Evolutionary conservation across 2,113 vertebrate genomes (phyloP).

Genomic region (Lepisosteus osseus): DNA sequence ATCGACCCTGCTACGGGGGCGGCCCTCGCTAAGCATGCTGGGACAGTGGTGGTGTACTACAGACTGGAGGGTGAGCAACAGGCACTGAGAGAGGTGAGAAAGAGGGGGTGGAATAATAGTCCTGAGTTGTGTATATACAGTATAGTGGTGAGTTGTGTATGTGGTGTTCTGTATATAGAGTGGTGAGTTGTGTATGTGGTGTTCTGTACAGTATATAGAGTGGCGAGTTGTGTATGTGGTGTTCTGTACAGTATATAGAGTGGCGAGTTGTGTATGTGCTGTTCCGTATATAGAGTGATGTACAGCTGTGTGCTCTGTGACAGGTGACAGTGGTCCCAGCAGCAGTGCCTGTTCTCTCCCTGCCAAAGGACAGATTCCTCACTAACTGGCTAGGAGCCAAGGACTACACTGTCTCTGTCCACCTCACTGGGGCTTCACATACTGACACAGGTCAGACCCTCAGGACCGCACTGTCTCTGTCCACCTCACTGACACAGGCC

Average conservation of each 20-base stretch:
- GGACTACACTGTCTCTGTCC: slow-evolving; percentile 16
- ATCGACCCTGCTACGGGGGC: slow-evolving; percentile 50
- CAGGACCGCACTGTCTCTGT: too few species aligned
- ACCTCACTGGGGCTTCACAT: neutral
- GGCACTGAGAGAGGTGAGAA: slow-evolving; percentile 52
- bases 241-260: too few species aligned
- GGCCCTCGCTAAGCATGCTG: slow-evolving; percentile 48
- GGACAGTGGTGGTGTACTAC: slow-evolving; percentile 54
- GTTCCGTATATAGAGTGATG: neutral
- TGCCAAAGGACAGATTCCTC: slow-evolving; percentile 14
- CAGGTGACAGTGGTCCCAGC: slow-evolving; percentile 20
- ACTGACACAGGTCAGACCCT: too few species aligned
- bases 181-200: too few species aligned
- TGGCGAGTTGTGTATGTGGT: too few species aligned
- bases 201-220: too few species aligned
- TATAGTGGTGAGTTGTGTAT: slow-evolving; percentile 30
- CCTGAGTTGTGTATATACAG: too few species aligned
- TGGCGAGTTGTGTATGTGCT: too few species aligned
- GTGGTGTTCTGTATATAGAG: neutral
- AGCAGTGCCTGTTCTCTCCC: neutral
- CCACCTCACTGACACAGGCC: too few species aligned
- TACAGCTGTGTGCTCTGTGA: neutral
- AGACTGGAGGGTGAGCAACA: slow-evolving; percentile 54
- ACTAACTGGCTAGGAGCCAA: slow-evolving; percentile 21
- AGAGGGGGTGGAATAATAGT: too few species aligned